Conservation (phyloP, 2,888 invertebrate genomes). For the Drosophila fulvimacula region DNA sequence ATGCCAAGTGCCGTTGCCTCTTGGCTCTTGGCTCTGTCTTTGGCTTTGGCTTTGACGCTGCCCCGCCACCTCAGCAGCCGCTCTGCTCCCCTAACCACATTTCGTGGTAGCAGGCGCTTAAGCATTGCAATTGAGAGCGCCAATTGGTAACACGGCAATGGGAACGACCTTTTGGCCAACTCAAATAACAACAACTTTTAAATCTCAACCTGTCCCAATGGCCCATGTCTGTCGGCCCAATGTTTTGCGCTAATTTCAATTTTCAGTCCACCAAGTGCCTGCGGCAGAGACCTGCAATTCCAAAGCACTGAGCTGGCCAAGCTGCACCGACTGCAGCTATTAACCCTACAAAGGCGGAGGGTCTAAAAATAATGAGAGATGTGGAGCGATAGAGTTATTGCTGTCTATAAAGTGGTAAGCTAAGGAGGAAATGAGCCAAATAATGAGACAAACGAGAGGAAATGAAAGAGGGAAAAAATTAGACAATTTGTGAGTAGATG, state of each 20-base stretch:
- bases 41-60: constrained; percentile 20
- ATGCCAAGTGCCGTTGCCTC: constrained; percentile 74
- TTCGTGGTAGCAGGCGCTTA: constrained; percentile 68
- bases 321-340: constrained; percentile 31
- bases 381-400: not conserved
- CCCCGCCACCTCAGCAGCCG: not conserved
- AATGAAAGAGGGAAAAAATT: not conserved
- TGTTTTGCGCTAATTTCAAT: constrained; percentile 74
- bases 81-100: constrained; percentile 8
- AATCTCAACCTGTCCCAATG: constrained; percentile 61
- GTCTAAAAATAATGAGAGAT: not conserved
- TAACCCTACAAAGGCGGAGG: constrained; percentile 44
- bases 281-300: constrained; percentile 42
- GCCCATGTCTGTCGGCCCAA: constrained; percentile 44
- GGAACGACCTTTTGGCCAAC: constrained; percentile 53
- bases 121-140: constrained; percentile 57
- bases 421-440: not conserved
- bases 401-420: not conserved
- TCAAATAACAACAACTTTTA: constrained; percentile 21
- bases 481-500: not conserved
- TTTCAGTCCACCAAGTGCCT: constrained; percentile 44
- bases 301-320: constrained; percentile 56
- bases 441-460: not conserved
- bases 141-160: constrained; percentile 64
- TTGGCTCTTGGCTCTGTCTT: constrained; percentile 21